Conservation (phyloP, 2,888 invertebrate genomes). For the Rotaria macrura region DNA sequence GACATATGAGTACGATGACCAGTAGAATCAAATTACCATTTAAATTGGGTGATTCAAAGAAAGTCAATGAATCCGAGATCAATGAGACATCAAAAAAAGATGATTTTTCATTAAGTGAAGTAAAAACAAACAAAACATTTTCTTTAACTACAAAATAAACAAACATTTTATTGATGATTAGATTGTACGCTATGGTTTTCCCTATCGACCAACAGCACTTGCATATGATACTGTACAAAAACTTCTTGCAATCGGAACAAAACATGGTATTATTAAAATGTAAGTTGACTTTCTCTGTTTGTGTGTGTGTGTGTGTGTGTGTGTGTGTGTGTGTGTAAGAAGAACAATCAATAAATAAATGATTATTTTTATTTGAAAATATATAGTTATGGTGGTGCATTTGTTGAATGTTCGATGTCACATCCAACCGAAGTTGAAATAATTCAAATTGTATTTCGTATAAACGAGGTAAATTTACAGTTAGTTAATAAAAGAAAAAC, state of each 20-base stretch:
- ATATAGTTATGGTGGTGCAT: conserved; percentile 24
- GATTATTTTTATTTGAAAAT: not conserved
- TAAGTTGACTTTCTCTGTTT: conserved; percentile 52
- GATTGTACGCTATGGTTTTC: conserved; percentile 77
- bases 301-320: no score
- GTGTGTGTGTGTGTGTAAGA: no score
- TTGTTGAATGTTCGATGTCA: conserved; percentile 26
- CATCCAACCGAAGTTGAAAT: conserved; percentile 23
- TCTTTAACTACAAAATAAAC: no score
- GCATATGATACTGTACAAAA: conserved; percentile 96
- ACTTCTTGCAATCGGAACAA: conserved; percentile 88
- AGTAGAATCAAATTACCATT: not conserved
- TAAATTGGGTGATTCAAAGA: not conserved
- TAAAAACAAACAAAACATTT: no score
- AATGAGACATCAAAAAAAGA: conserved; percentile 9
- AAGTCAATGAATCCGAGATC: not conserved
- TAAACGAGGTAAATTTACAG: not conserved
- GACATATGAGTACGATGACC: not conserved
- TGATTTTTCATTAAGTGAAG: conserved; percentile 16
- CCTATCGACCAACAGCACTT: conserved; percentile 86
- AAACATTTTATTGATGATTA: not conserved
- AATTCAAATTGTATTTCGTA: not conserved
- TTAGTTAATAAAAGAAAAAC: not conserved
- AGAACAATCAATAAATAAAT: conserved; percentile 43
- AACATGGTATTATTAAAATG: conserved; percentile 84